Conservation (phyloP, 2,888 invertebrate genomes). For the Polydrusus pterygomalis region DNA sequence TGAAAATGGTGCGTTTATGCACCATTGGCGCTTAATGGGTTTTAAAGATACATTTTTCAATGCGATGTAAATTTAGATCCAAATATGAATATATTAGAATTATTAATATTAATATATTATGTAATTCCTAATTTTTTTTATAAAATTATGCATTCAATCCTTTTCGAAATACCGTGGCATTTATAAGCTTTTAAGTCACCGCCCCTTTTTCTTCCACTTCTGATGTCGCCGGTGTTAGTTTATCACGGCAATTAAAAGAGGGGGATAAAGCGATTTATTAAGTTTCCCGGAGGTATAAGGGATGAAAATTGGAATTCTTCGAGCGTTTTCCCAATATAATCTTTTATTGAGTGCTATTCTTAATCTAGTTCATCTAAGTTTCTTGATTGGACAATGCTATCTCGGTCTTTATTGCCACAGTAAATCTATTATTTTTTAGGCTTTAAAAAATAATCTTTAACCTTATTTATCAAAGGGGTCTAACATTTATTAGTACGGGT, state of each 20-base stretch:
- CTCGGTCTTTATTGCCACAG: not conserved
- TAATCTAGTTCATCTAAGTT: slow-evolving; percentile 29
- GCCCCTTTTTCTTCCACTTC: slow-evolving; percentile 44
- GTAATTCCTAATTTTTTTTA: too few relatives aligned
- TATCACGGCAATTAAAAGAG: slow-evolving; percentile 40
- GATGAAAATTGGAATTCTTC: slow-evolving; percentile 40
- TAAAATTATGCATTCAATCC: not conserved
- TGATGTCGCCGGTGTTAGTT: slow-evolving; percentile 28
- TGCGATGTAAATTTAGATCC: too few relatives aligned
- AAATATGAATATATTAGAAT: too few relatives aligned
- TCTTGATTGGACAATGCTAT: slow-evolving; percentile 35
- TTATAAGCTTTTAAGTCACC: slow-evolving; percentile 28
- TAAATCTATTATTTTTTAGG: not conserved
- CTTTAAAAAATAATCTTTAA: not conserved
- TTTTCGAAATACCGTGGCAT: slow-evolving; percentile 36
- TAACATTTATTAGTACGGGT: not conserved
- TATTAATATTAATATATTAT: too few relatives aligned
- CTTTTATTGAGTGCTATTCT: slow-evolving; percentile 34
- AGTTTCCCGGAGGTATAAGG: slow-evolving; percentile 34
- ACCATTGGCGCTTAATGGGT: too few relatives aligned
- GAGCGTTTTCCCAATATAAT: slow-evolving; percentile 39
- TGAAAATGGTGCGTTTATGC: too few relatives aligned
- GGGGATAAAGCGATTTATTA: slow-evolving; percentile 37
- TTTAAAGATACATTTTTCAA: too few relatives aligned
- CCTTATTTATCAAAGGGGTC: not conserved